Conservation (phyloP, 1,140 invertebrate species). For the Cotesia vestalis region DNA sequence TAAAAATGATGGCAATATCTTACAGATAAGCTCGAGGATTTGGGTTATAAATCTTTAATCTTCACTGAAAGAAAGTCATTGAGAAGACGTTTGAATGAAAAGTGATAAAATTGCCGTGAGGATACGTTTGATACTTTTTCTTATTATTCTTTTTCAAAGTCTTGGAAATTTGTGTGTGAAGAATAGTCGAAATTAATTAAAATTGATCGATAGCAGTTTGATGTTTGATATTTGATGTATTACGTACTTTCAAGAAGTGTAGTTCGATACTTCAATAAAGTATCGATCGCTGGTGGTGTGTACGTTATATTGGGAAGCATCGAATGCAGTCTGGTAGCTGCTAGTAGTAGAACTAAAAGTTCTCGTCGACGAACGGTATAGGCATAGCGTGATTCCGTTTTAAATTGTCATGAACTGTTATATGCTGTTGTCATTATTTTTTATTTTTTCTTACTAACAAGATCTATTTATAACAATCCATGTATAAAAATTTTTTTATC, state of each 20-base stretch:
- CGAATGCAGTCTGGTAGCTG: no score
- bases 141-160: no score
- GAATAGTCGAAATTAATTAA: not conserved
- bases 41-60: slow-evolving; percentile 54
- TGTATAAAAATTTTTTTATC: slow-evolving; percentile 5
- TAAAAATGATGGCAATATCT: slow-evolving; percentile 50
- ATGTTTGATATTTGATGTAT: no score
- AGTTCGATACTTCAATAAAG: slow-evolving; percentile 23
- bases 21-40: slow-evolving; percentile 51
- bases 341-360: no score
- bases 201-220: not conserved
- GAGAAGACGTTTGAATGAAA: not conserved
- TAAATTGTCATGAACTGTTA: slow-evolving; percentile 15
- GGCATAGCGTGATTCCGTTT: not conserved
- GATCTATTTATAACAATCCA: not conserved
- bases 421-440: not conserved
- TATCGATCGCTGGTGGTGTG: no score
- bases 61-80: slow-evolving; percentile 30
- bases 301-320: no score
- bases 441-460: not conserved
- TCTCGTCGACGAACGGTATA: no score
- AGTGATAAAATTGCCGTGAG: not conserved
- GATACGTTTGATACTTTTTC: not conserved
- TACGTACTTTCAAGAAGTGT: not conserved
- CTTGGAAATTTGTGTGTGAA: not conserved